These are phyloP conservation scores for Drosophila subobscura DNA, from an alignment of 1,140 invertebrate species.

Conservation along the genomic window DNA sequence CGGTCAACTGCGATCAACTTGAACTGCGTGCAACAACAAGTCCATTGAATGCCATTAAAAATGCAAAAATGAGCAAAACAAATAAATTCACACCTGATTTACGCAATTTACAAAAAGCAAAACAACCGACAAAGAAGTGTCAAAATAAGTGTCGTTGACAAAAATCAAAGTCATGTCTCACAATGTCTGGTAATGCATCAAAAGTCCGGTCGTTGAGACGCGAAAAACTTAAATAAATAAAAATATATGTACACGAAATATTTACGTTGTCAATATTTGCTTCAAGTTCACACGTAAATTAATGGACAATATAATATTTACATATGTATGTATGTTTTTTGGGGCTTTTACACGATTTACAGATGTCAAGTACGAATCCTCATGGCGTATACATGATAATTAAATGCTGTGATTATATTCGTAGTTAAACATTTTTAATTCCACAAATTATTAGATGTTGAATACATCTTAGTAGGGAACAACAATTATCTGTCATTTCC, in stretches of 20 bases:
- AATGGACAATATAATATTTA: constrained; percentile 24
- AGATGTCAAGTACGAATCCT: too few species aligned
- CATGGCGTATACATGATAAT: constrained; percentile 24
- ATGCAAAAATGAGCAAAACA: constrained; percentile 71
- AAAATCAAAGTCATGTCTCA: constrained; percentile 53
- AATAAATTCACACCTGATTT: constrained; percentile 75
- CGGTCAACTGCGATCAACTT: constrained; percentile 62
- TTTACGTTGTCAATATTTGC: constrained; percentile 33
- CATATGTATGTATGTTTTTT: constrained; percentile 3
- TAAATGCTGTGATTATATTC: not conserved
- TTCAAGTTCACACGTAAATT: constrained; percentile 61
- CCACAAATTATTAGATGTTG: not conserved
- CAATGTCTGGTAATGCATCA: constrained; percentile 68
- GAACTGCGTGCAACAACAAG: constrained; percentile 51
- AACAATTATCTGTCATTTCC: not conserved
- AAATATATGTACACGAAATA: constrained; percentile 20
- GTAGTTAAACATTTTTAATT: not conserved
- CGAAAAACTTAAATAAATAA: constrained; percentile 40
- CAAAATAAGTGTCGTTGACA: constrained; percentile 69
- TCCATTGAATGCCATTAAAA: constrained; percentile 43
- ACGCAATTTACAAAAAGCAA: constrained; percentile 56
- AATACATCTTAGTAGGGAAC: not conserved
- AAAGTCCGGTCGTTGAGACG: constrained; percentile 27
- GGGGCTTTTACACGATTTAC: constrained; percentile 13
- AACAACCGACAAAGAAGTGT: constrained; percentile 60